Base-by-base conservation (phyloP, 2,797 vertebrate species). In the Dromococcyx pavoninus region DNA sequence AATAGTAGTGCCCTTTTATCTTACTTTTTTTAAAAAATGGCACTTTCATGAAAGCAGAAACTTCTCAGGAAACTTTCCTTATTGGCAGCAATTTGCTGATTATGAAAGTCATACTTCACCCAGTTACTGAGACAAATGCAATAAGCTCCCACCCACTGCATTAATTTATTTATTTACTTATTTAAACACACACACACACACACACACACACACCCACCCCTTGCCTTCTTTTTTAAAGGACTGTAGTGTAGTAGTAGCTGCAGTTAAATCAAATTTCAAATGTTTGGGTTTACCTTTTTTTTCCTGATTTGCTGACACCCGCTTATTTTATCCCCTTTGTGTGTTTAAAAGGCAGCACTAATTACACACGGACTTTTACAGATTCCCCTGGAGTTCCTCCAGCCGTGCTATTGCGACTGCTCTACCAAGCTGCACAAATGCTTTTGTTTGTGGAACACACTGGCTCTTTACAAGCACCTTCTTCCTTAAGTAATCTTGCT, bases 371-470 rank as follows among this genome's bases (percentile, higher is more conserved):
- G 81, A 56, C 66, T 92, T 85, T 39, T 86, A 75, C 24, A 78
- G 72, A 89, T 80, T 83, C 32, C 48, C 24, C 75, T 77, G 89
- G 85, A 83, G 57, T 77, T 91, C 46, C 37, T 96, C 91, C 94
- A 94, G 93, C 85, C 95, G 69, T 77, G 79, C 91, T 92, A 74
- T 78, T 95, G 80, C 7, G 16, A 91, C 44, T 57, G 37, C 71
- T 92, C 39, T 56, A 73, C 41, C 92, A 82, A 86, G 71, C 88
- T 79, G 27, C 48, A 85, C 44, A 82, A 87, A 91, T 35, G 43
- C 57, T 89, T 95, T 86, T 87, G 74, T 82, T 73, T 57, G 67
- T 57, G 65, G 32, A 86, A 91, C 48, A 70, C 5, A 13, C 17
- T 32, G 46, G 1, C 27, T 56, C 89, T 66, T 80, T 28, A 56